phyloP scores from a whole-genome alignment of 2,113 vertebrate species.

The Sinocyclocheilus anophthalmus region DNA sequence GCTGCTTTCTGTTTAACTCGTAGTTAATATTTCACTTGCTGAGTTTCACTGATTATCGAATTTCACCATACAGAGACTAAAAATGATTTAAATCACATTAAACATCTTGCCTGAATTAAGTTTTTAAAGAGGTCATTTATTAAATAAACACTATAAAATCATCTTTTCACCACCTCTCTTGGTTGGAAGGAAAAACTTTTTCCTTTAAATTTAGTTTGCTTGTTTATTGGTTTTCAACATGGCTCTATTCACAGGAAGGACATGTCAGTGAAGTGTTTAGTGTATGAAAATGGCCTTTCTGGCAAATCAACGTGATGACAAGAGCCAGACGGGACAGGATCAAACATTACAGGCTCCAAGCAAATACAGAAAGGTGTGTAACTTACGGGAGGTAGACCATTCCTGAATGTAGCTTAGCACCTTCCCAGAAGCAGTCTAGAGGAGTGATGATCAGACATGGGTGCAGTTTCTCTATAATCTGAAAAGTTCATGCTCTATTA shows the following conservation, averaged over 20 bases:
- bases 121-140: background rate
- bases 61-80: background rate
- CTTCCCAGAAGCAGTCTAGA: slow-evolving; percentile 99
- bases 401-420: slow-evolving; percentile 95
- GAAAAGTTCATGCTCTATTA: slow-evolving; percentile 40
- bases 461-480: slow-evolving; percentile 97
- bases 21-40: too few relatives aligned
- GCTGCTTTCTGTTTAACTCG: too few relatives aligned
- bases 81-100: background rate
- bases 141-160: slow-evolving; percentile 7
- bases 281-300: background rate
- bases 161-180: slow-evolving; percentile 2
- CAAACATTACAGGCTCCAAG: background rate
- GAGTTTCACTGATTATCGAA: too few relatives aligned
- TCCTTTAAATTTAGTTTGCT: background rate
- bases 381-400: slow-evolving; percentile 93
- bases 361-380: background rate
- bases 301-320: background rate
- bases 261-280: background rate
- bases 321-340: background rate
- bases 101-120: background rate
- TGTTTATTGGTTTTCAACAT: background rate
- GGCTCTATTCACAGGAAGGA: background rate
- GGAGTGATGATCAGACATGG: slow-evolving; percentile 98
- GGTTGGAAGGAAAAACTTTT: background rate